A percentile compares a stretch with the other conserved stretches of the same genome.
Evolutionary conservation across 2,113 vertebrate species (phyloP).

Genomic region (Callospermophilus lateralis): DNA sequence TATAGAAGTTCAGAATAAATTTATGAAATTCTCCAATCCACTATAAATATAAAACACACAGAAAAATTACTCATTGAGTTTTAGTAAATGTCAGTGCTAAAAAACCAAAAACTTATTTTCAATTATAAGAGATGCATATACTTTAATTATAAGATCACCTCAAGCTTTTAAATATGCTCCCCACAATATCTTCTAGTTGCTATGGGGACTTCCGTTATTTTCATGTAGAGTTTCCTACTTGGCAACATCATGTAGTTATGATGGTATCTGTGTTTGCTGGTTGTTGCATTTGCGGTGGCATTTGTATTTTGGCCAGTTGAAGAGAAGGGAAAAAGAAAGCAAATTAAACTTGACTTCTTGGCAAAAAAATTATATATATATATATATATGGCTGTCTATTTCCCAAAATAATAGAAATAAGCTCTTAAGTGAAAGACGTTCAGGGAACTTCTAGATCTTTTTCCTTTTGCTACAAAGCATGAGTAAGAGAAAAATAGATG

Average conservation of each 20-base stretch:
- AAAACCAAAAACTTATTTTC: constrained; percentile 68
- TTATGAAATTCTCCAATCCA: constrained; percentile 57
- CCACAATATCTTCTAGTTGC: constrained; percentile 85
- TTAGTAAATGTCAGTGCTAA: constrained; percentile 34
- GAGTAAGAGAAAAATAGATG: not conserved
- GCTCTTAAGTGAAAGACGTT: not conserved
- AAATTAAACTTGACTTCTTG: constrained; percentile 90
- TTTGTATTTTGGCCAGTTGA: constrained; percentile 84
- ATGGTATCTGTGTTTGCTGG: constrained; percentile 86
- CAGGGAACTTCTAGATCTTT: not conserved
- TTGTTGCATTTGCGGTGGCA: constrained; percentile 87
- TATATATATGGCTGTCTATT: not conserved
- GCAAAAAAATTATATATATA: no score
- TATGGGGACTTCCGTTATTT: constrained; percentile 87
- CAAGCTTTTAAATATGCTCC: constrained; percentile 74
- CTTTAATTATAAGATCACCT: constrained; percentile 81
- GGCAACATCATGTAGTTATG: constrained; percentile 85
- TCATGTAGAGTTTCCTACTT: constrained; percentile 86
- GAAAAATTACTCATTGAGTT: constrained; percentile 63
- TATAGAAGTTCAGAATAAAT: constrained; percentile 63
- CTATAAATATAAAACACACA: constrained; percentile 67
- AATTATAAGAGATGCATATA: constrained; percentile 63
- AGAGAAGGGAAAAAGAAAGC: constrained; percentile 86
- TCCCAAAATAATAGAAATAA: not conserved
- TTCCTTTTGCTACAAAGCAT: not conserved